These are phyloP conservation scores for Nasonia oneida DNA, from an alignment of 2,888 invertebrate genomes.

Conservation along the genomic window DNA sequence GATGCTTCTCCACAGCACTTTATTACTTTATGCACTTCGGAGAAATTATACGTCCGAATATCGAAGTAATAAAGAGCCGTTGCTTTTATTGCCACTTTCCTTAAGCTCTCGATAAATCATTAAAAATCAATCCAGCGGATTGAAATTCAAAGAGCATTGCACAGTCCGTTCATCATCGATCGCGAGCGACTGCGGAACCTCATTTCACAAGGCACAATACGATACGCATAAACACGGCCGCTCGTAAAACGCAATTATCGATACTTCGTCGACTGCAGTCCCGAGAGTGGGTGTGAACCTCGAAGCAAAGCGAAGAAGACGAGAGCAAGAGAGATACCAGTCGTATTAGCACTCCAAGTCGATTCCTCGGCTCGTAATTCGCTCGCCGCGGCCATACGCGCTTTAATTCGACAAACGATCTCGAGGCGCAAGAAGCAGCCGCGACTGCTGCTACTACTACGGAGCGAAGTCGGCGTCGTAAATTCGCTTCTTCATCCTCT, in stretches of 20 bases:
- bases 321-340: background rate
- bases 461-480: constrained; percentile 30
- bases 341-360: constrained; percentile 6
- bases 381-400: background rate
- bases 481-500: constrained; percentile 5
- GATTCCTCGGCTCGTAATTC: constrained; percentile 28
- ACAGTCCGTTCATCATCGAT: background rate
- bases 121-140: background rate
- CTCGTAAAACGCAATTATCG: constrained; percentile 24
- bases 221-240: background rate
- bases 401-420: constrained; percentile 51
- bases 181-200: background rate
- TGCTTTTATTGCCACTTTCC: background rate
- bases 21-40: background rate
- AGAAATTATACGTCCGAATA: background rate
- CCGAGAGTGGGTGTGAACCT: constrained; percentile 16
- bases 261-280: constrained; percentile 33
- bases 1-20: background rate
- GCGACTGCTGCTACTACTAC: background rate
- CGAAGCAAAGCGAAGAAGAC: constrained; percentile 14
- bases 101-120: background rate
- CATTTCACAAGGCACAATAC: background rate
- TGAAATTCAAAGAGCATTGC: background rate
- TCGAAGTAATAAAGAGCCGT: background rate
- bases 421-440: background rate